These are phyloP conservation scores for Neopelma chrysocephalum DNA, from an alignment of 2,797 vertebrate species.

Conservation along the genomic window DNA sequence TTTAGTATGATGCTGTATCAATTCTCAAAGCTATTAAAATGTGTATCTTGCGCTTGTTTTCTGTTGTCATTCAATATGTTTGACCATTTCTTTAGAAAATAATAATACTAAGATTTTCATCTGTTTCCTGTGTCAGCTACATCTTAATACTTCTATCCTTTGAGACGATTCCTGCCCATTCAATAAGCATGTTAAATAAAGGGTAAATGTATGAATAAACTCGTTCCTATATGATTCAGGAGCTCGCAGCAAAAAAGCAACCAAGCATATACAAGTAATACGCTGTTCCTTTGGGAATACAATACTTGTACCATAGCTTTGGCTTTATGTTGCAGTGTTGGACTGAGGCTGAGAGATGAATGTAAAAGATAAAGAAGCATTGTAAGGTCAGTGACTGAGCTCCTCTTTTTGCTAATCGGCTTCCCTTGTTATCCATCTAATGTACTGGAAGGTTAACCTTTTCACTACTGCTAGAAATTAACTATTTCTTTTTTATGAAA, in stretches of 20 bases:
- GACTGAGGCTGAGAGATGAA: slow-evolving; percentile 38
- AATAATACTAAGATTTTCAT: neutral
- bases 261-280: slow-evolving; percentile 56
- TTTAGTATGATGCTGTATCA: neutral
- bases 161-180: slow-evolving; percentile 28
- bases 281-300: slow-evolving; percentile 15
- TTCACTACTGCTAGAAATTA: slow-evolving; percentile 20
- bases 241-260: slow-evolving; percentile 44
- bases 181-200: slow-evolving; percentile 48
- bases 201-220: slow-evolving; percentile 51
- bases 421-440: slow-evolving; percentile 40
- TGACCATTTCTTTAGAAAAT: neutral
- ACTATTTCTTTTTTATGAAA: neutral
- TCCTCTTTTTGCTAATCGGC: slow-evolving; percentile 44
- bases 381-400: slow-evolving; percentile 50
- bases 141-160: slow-evolving; percentile 52
- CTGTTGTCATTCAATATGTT: neutral
- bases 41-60: neutral
- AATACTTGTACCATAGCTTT: slow-evolving; percentile 51
- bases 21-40: neutral
- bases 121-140: slow-evolving; percentile 37
- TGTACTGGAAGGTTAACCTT: slow-evolving; percentile 52
- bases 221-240: slow-evolving; percentile 50
- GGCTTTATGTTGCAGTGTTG: slow-evolving; percentile 42
- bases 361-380: slow-evolving; percentile 47